Evolutionary conservation across 2,797 vertebrate species (phyloP).

Genomic region (Octomys mimax): DNA sequence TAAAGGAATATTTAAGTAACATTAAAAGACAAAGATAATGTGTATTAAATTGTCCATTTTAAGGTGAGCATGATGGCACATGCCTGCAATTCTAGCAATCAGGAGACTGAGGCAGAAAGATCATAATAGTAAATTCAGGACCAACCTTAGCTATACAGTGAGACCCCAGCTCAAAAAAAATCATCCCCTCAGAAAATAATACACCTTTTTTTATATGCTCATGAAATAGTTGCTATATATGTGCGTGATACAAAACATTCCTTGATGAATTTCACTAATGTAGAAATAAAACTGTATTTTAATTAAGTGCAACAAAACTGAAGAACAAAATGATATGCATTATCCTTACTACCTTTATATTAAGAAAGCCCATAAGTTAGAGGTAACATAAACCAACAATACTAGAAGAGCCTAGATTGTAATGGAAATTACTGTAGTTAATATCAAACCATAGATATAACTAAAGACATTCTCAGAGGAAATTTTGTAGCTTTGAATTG

Average conservation of each 20-base stretch:
- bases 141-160: not conserved
- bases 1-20: not conserved
- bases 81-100: not conserved
- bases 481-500: constrained; percentile 10
- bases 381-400: not conserved
- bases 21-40: not conserved
- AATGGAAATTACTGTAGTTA: not conserved
- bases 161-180: not conserved
- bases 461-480: not conserved
- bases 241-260: not conserved
- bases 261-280: not conserved
- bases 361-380: not conserved
- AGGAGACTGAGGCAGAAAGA: not conserved
- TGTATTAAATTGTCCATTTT: not conserved
- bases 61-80: not conserved
- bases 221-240: not conserved
- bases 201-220: not conserved
- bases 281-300: constrained; percentile 40
- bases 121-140: not conserved
- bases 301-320: not conserved
- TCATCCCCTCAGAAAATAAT: not conserved
- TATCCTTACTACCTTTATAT: not conserved
- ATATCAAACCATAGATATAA: not conserved
- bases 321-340: constrained; percentile 13
- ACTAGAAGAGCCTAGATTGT: not conserved